Evolutionary conservation across 1,140 invertebrate species (phyloP).

Genomic region (Latrodectus geometricus): DNA sequence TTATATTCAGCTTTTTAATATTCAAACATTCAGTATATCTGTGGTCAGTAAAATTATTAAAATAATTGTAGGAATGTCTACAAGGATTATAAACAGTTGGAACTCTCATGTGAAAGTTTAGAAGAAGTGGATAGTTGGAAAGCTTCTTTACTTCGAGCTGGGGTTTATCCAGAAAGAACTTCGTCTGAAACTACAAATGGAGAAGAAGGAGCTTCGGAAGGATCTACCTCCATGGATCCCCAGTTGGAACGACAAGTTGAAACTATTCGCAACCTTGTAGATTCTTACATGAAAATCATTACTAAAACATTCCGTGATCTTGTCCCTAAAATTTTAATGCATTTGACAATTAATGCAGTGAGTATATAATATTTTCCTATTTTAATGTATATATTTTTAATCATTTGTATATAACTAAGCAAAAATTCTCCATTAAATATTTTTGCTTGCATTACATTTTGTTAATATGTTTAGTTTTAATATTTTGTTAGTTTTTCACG

Average conservation of each 20-base stretch:
- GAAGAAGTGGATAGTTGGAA: conserved; percentile 99
- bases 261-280: conserved; percentile 98
- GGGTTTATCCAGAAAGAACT: conserved; percentile 97
- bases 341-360: conserved; percentile 95
- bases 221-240: conserved; percentile 91
- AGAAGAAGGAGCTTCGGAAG: conserved; percentile 69
- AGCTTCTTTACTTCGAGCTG: conserved; percentile 97
- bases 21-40: neutral
- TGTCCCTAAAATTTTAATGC: conserved; percentile 99
- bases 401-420: too few species aligned
- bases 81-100: conserved; percentile 93
- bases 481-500: too few species aligned
- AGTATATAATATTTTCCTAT: neutral
- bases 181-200: conserved; percentile 84
- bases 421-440: too few species aligned
- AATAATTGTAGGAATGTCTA: conserved; percentile 71
- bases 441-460: too few species aligned
- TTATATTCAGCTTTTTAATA: too few species aligned
- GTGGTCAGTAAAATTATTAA: neutral
- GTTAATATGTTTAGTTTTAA: too few species aligned
- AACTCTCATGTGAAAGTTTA: conserved; percentile 96
- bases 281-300: conserved; percentile 99
- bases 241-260: conserved; percentile 98
- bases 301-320: conserved; percentile 98
- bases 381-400: too few species aligned